A percentile compares a stretch with the other conserved stretches of the same genome.
Evolutionary conservation across 2,888 invertebrate species (phyloP).

Genomic region (Cephalotes varians): DNA sequence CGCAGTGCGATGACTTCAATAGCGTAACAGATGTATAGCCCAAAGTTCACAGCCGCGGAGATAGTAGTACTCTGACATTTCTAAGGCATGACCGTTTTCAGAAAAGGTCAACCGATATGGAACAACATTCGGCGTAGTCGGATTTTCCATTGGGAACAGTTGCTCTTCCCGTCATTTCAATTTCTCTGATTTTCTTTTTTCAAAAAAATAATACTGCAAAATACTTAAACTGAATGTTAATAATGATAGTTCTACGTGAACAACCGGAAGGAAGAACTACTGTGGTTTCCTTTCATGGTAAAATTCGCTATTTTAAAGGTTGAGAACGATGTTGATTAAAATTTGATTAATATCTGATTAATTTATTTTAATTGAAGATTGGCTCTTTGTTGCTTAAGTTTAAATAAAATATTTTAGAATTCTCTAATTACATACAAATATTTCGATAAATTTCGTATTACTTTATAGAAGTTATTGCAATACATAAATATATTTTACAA

Average conservation of each 20-base stretch:
- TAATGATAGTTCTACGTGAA: neutral
- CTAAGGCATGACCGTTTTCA: constrained; percentile 52
- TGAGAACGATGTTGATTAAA: neutral
- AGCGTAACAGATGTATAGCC: constrained; percentile 47
- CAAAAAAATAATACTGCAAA: neutral
- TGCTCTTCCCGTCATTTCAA: neutral
- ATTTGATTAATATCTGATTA: neutral
- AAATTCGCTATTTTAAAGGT: neutral
- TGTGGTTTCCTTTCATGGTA: neutral
- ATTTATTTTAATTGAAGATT: neutral
- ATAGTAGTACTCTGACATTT: constrained; percentile 68
- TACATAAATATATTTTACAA: neutral
- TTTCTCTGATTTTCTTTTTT: neutral
- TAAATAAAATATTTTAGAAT: neutral
- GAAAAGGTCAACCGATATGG: constrained; percentile 69
- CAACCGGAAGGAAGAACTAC: neutral
- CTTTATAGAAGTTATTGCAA: neutral
- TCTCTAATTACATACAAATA: neutral
- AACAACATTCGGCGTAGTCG: constrained; percentile 56
- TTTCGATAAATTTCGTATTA: neutral
- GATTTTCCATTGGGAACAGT: neutral
- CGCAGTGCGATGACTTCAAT: constrained; percentile 46
- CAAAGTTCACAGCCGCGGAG: constrained; percentile 38
- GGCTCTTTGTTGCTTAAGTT: neutral
- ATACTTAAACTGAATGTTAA: constrained; percentile 2